Evolutionary conservation across 2,888 invertebrate genomes (phyloP).

Genomic region (Drosophila neotestacea): DNA sequence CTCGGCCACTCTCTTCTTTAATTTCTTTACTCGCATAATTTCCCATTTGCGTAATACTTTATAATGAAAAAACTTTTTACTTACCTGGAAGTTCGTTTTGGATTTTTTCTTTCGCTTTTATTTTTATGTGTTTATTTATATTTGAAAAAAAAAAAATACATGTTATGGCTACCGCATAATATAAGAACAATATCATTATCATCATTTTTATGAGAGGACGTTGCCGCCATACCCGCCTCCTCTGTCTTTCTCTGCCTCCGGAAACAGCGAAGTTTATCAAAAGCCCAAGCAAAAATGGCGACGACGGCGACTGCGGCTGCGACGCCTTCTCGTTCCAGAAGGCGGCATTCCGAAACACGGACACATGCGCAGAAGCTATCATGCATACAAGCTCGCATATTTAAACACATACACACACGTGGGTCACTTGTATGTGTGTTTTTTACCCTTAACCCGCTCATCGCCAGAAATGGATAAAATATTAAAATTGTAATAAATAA

Average conservation of each 20-base stretch:
- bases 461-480: constrained; percentile 58
- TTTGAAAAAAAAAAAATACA: constrained; percentile 75
- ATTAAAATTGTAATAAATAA: constrained; percentile 80
- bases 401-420: constrained; percentile 15
- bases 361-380: constrained; percentile 61
- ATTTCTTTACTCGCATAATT: not conserved
- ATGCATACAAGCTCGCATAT: no score
- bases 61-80: constrained; percentile 78
- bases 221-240: not conserved
- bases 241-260: not conserved
- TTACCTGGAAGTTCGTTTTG: constrained; percentile 28
- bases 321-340: constrained; percentile 33
- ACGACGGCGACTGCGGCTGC: constrained; percentile 35
- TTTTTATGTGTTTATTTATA: constrained; percentile 54
- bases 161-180: constrained; percentile 52
- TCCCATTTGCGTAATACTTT: constrained; percentile 71
- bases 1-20: not conserved
- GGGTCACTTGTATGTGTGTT: constrained; percentile 53
- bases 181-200: constrained; percentile 46
- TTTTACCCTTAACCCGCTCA: constrained; percentile 63
- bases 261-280: constrained; percentile 82
- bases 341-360: constrained; percentile 43
- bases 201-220: constrained; percentile 39
- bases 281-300: constrained; percentile 71
- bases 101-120: constrained; percentile 35